These are phyloP conservation scores for Drosophila bipectinata DNA, from an alignment of 1,140 invertebrate genomes.

Conservation along the genomic window DNA sequence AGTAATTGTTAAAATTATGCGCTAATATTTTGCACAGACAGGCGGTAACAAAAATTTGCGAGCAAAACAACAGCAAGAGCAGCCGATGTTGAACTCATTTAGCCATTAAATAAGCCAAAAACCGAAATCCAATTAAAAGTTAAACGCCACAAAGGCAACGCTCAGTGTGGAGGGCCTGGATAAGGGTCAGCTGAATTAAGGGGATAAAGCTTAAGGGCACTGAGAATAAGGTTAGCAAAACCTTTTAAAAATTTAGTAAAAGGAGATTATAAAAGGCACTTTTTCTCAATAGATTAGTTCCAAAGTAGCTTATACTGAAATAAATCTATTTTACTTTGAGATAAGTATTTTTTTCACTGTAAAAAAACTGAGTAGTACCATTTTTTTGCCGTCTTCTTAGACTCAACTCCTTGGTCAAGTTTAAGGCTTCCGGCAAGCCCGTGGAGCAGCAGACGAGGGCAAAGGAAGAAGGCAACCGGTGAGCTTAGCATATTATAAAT, in stretches of 20 bases:
- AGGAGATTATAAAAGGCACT: too few relatives aligned
- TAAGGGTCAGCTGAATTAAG: neutral
- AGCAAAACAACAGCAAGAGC: conserved; percentile 2
- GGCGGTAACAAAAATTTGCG: neutral
- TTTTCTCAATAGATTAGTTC: too few relatives aligned
- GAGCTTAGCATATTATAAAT: conserved; percentile 67
- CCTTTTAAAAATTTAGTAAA: too few relatives aligned
- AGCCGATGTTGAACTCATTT: conserved; percentile 36
- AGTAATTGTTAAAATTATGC: conserved; percentile 69
- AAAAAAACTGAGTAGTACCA: conserved; percentile 38
- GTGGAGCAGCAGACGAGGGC: conserved; percentile 4
- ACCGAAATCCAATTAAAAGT: conserved; percentile 76
- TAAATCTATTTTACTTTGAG: too few relatives aligned
- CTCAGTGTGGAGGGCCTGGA: conserved; percentile 18
- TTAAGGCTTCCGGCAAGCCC: conserved; percentile 44
- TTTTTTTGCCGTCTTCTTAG: neutral
- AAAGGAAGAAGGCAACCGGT: conserved; percentile 8
- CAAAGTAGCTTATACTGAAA: too few relatives aligned
- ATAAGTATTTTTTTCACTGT: neutral
- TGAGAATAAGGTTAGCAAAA: neutral
- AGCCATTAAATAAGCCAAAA: conserved; percentile 48
- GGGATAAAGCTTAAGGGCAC: neutral
- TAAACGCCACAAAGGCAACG: conserved; percentile 59
- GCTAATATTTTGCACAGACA: conserved; percentile 51
- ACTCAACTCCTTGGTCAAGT: conserved; percentile 55